phyloP scores from a whole-genome alignment of 2,113 vertebrate genomes.

The Pyrgilauda ruficollis region DNA sequence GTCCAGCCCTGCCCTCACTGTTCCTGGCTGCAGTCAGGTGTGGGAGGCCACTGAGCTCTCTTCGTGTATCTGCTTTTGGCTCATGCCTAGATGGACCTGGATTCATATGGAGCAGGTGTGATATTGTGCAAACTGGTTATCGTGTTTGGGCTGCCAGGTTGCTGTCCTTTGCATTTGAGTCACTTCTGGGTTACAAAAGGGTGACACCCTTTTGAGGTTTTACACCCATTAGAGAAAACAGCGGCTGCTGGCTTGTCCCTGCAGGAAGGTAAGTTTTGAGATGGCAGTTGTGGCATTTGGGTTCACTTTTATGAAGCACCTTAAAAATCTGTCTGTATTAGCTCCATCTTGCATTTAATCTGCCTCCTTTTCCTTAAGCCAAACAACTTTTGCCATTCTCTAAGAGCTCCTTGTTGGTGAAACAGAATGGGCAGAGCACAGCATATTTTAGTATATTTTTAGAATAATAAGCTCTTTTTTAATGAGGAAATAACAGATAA shows the following conservation, averaged over 20 bases:
- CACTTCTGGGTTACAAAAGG: not conserved
- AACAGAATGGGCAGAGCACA: not conserved
- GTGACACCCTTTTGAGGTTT: not conserved
- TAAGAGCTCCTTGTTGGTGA: not conserved
- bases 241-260: not conserved
- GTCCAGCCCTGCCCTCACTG: not conserved
- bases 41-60: not conserved
- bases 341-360: not conserved
- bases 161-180: not conserved
- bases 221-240: not conserved
- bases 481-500: not conserved
- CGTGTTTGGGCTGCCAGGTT: accelerated
- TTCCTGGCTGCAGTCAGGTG: not conserved
- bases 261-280: not conserved
- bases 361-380: not conserved
- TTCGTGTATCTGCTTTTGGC: not conserved
- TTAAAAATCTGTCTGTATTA: not conserved
- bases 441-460: not conserved
- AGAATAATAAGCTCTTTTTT: not conserved
- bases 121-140: not conserved
- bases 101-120: not conserved
- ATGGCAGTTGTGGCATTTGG: not conserved
- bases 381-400: not conserved
- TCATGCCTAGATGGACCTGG: accelerated
- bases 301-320: not conserved